A percentile compares a stretch with the other conserved stretches of the same genome.
phyloP scores from a whole-genome alignment of 2,113 vertebrate genomes.

The Gulo gulo region DNA sequence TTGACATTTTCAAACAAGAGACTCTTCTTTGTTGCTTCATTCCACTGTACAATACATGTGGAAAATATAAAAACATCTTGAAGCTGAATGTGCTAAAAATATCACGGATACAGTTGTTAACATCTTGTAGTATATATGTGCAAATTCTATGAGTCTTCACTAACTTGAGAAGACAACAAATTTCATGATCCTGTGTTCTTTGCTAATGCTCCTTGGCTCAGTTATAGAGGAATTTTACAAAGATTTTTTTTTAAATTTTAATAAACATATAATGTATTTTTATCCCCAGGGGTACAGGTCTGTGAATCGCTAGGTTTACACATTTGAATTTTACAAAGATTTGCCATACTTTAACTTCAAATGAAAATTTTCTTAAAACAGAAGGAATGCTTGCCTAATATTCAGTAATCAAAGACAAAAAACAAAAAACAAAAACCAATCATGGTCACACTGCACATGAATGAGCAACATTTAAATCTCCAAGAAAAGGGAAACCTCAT shows the following conservation, averaged over 20 bases:
- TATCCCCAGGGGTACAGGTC: no score
- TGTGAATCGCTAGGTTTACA: no score
- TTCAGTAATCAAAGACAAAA: not conserved
- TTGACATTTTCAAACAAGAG: not conserved
- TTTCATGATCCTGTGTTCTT: not conserved
- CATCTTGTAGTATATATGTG: not conserved
- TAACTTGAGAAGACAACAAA: not conserved
- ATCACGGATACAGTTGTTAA: not conserved
- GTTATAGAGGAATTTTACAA: not conserved
- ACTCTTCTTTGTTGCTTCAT: constrained; percentile 19
- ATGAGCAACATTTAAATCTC: not conserved
- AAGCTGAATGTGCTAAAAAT: not conserved
- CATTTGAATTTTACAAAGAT: not conserved
- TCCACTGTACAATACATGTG: not conserved
- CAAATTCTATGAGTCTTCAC: not conserved
- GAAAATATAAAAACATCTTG: not conserved
- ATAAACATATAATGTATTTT: no score
- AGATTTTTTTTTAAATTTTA: not conserved
- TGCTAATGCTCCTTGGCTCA: not conserved
- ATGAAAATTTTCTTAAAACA: not conserved
- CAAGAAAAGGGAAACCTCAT: not conserved
- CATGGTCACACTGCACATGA: not conserved
- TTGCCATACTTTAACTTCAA: not conserved
- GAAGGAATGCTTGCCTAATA: not conserved
- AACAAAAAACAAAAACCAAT: not conserved